These are phyloP conservation scores for Ceramica pisi DNA, from an alignment of 2,888 invertebrate species.

Conservation along the genomic window DNA sequence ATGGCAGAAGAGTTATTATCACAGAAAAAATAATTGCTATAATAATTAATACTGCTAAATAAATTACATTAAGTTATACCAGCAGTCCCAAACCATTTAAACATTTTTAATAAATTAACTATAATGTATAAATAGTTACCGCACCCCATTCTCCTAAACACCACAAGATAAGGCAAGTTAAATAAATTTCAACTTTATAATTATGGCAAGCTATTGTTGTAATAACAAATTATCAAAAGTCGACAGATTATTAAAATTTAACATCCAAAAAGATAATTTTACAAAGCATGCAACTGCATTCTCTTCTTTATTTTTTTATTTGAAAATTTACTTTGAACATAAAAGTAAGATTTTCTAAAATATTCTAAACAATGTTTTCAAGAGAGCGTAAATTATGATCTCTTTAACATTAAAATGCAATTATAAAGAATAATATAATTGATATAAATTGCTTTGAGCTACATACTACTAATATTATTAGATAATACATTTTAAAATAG, in stretches of 20 bases:
- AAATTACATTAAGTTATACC: slow-evolving; percentile 64
- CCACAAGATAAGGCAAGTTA: slow-evolving; percentile 55
- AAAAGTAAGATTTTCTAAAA: slow-evolving; percentile 45
- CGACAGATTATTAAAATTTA: slow-evolving; percentile 5
- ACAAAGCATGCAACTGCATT: slow-evolving; percentile 52
- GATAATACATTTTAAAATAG: slow-evolving; percentile 53
- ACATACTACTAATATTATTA: slow-evolving; percentile 43
- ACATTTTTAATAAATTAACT: slow-evolving; percentile 52
- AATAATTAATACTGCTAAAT: slow-evolving; percentile 73
- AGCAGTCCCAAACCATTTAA: slow-evolving; percentile 62
- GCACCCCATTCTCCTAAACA: slow-evolving; percentile 34
- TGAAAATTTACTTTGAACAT: slow-evolving; percentile 35
- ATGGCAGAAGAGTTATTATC: slow-evolving; percentile 80
- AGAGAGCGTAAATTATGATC: slow-evolving; percentile 50
- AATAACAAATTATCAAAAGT: slow-evolving; percentile 35
- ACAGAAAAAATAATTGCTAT: slow-evolving; percentile 73
- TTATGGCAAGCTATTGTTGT: slow-evolving; percentile 54
- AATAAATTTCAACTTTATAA: slow-evolving; percentile 35
- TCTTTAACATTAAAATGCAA: slow-evolving; percentile 54
- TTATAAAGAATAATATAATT: slow-evolving; percentile 49
- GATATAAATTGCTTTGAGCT: slow-evolving; percentile 64
- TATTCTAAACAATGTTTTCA: slow-evolving; percentile 35
- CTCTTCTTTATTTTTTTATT: slow-evolving; percentile 35
- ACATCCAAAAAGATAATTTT: slow-evolving; percentile 26
- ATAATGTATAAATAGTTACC: slow-evolving; percentile 35